Conservation (phyloP, 2,797 vertebrate species). For the Protosalanx chinensis region DNA sequence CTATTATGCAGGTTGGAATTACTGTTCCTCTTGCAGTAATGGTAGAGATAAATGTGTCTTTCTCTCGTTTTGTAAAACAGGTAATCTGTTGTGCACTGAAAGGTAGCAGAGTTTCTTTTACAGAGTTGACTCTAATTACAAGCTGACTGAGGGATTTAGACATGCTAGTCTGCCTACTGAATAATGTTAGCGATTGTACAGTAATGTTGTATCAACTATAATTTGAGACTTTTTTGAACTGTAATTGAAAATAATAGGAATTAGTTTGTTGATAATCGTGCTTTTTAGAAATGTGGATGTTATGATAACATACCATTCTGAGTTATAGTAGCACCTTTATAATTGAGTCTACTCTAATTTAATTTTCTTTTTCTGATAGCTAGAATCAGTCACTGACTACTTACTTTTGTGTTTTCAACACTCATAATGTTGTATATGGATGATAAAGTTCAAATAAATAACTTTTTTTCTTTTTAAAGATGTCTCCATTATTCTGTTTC, state of each 20-base stretch:
- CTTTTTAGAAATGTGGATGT: conserved; percentile 84
- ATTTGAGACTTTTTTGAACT: conserved; percentile 78
- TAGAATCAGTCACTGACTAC: conserved; percentile 75
- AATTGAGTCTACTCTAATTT: conserved; percentile 18
- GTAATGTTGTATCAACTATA: conserved; percentile 98
- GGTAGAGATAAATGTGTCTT: conserved; percentile 67
- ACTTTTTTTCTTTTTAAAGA: conserved; percentile 70
- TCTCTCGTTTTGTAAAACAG: conserved; percentile 71
- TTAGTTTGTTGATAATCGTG: conserved; percentile 75
- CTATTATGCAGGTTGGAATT: conserved; percentile 56
- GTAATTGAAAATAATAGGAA: conserved; percentile 60
- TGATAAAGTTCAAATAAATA: conserved; percentile 82
- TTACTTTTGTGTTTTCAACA: conserved; percentile 80
- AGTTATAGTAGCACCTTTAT: conserved; percentile 72
- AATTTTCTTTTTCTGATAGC: conserved; percentile 71
- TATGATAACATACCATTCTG: conserved; percentile 65
- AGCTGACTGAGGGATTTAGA: conserved; percentile 76
- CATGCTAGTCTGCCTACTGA: conserved; percentile 77
- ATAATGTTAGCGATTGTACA: conserved; percentile 86
- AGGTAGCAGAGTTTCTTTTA: conserved; percentile 66
- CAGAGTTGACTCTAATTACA: conserved; percentile 66
- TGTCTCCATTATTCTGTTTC: conserved; percentile 37
- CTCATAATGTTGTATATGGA: conserved; percentile 77
- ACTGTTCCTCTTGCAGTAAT: conserved; percentile 66
- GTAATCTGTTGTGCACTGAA: conserved; percentile 74